These are phyloP conservation scores for Chelon auratus DNA, from an alignment of 2,797 vertebrate genomes.

Conservation along the genomic window DNA sequence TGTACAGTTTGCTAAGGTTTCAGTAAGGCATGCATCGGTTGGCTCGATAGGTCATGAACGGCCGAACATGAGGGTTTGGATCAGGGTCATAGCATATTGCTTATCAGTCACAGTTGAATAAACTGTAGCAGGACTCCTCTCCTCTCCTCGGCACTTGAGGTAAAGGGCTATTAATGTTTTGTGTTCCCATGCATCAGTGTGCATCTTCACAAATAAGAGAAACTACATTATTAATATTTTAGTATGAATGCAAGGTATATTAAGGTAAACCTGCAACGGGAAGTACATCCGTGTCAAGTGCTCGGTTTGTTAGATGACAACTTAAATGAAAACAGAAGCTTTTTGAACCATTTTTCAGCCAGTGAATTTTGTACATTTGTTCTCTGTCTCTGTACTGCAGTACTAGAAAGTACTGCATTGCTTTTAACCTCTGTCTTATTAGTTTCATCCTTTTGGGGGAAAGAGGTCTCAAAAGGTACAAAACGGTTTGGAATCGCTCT, in stretches of 20 bases:
- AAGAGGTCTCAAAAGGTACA: too few relatives aligned
- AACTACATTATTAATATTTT: neutral
- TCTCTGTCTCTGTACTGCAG: too few relatives aligned
- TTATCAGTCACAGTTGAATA: constrained; percentile 48
- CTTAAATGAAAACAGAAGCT: too few relatives aligned
- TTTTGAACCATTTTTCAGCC: neutral
- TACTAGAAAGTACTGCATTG: too few relatives aligned
- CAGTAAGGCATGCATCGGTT: neutral
- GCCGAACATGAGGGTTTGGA: constrained; percentile 25
- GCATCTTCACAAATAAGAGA: neutral
- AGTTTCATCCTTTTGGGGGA: too few relatives aligned
- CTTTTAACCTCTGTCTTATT: too few relatives aligned
- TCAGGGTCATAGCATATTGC: constrained; percentile 16
- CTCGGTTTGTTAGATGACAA: too few relatives aligned
- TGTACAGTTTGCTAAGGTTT: constrained; percentile 13
- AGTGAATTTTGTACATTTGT: neutral
- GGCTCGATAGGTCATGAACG: constrained; percentile 24
- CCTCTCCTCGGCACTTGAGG: neutral
- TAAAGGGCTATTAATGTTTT: neutral
- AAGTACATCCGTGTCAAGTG: neutral
- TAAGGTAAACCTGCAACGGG: neutral
- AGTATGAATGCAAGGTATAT: neutral
- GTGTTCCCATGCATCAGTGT: neutral
- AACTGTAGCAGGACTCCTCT: constrained; percentile 6
- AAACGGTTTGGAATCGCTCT: too few relatives aligned